These are phyloP conservation scores for Microcaecilia unicolor DNA, from an alignment of 2,797 vertebrate species.

Conservation along the genomic window DNA sequence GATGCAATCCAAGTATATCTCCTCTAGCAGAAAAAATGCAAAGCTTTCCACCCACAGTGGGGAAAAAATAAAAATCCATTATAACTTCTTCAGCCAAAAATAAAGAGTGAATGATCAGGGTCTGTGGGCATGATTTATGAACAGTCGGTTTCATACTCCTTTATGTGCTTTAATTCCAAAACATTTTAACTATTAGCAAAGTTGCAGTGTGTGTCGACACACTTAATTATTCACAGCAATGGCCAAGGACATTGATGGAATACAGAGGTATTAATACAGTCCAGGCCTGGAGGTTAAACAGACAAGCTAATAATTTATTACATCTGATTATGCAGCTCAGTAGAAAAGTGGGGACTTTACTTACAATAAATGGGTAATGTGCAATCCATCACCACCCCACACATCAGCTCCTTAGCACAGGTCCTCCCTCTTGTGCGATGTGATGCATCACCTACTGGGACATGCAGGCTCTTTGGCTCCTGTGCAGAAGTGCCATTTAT, in stretches of 20 bases:
- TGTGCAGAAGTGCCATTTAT: no score
- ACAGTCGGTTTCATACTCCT: not conserved
- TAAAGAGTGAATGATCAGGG: not conserved
- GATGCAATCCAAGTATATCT: not conserved
- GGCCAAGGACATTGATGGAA: conserved; percentile 25
- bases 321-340: conserved; percentile 17
- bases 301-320: conserved; percentile 24
- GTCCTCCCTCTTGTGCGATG: not conserved
- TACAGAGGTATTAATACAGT: conserved; percentile 13
- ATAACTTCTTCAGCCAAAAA: not conserved
- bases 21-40: not conserved
- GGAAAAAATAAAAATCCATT: not conserved
- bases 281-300: conserved; percentile 2
- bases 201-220: conserved; percentile 8
- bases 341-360: conserved; percentile 5
- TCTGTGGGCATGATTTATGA: not conserved
- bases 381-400: conserved; percentile 15
- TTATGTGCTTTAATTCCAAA: conserved; percentile 18
- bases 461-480: no score
- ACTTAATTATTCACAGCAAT: conserved; percentile 32
- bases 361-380: conserved; percentile 13
- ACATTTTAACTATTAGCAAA: conserved; percentile 23
- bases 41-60: not conserved
- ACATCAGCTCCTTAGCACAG: not conserved
- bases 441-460: not conserved